Conservation (phyloP, 2,888 invertebrate species). For the Meta bourneti region DNA sequence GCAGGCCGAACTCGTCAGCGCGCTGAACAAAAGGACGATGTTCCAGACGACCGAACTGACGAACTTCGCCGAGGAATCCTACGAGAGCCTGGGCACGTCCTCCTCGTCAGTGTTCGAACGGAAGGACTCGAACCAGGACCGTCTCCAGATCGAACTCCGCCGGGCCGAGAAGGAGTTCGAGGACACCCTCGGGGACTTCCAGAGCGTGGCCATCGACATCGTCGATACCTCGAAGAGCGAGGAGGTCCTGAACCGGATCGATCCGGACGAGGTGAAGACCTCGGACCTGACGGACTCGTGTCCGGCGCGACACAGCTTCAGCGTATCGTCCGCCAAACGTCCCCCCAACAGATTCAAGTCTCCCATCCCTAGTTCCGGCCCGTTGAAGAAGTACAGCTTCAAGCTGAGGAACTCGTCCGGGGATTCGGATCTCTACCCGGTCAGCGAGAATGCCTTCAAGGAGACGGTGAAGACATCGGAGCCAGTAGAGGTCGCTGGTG, state of each 20-base stretch:
- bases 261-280: slow-evolving; percentile 40
- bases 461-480: not conserved
- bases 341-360: not conserved
- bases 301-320: slow-evolving; percentile 51
- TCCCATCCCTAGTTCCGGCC: slow-evolving; percentile 19
- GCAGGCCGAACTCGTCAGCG: slow-evolving; percentile 26
- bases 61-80: not conserved
- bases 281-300: slow-evolving; percentile 45
- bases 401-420: slow-evolving; percentile 17
- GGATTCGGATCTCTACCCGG: slow-evolving; percentile 25
- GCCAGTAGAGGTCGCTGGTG: not conserved
- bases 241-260: slow-evolving; percentile 31
- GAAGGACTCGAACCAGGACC: not conserved
- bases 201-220: slow-evolving; percentile 33
- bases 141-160: slow-evolving; percentile 3
- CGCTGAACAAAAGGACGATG: slow-evolving; percentile 1
- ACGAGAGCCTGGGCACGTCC: slow-evolving; percentile 24
- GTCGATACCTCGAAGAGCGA: slow-evolving; percentile 35
- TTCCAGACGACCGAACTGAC: not conserved
- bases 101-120: slow-evolving; percentile 9
- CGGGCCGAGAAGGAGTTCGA: slow-evolving; percentile 42
- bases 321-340: slow-evolving; percentile 40
- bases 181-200: slow-evolving; percentile 45
- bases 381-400: slow-evolving; percentile 32
- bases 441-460: slow-evolving; percentile 2